A percentile compares a stretch with the other conserved stretches of the same genome.
phyloP scores from a whole-genome alignment of 2,797 vertebrate species.

The Melopsittacus undulatus region DNA sequence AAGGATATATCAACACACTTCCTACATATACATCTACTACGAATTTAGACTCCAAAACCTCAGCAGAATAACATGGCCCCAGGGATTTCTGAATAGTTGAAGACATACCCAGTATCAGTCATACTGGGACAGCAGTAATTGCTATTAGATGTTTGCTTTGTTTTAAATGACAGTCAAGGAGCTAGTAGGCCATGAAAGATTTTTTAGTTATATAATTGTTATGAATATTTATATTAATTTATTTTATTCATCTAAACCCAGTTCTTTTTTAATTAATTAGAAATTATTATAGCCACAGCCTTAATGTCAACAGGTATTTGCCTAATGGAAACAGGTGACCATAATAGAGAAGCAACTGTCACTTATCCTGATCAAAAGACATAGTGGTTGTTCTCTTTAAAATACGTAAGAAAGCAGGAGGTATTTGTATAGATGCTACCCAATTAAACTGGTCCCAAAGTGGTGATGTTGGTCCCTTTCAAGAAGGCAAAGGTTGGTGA shows the following conservation, averaged over 20 bases:
- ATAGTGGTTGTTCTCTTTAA: slow-evolving; percentile 27
- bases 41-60: slow-evolving; percentile 40
- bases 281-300: neutral
- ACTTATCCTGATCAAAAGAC: slow-evolving; percentile 42
- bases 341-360: slow-evolving; percentile 15
- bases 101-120: slow-evolving; percentile 29
- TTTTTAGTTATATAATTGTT: neutral
- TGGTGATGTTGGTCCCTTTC: slow-evolving; percentile 54
- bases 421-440: slow-evolving; percentile 39
- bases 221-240: neutral
- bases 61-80: slow-evolving; percentile 32
- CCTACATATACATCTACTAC: slow-evolving; percentile 27
- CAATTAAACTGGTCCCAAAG: slow-evolving; percentile 12
- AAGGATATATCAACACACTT: slow-evolving; percentile 47
- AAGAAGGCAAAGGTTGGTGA: slow-evolving; percentile 57
- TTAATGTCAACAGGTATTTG: slow-evolving; percentile 50
- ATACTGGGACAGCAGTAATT: slow-evolving; percentile 26
- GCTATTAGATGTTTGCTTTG: neutral
- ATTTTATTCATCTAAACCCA: neutral
- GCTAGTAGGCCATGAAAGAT: neutral
- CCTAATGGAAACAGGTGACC: slow-evolving; percentile 50
- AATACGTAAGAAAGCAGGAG: slow-evolving; percentile 49
- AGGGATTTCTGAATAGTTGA: neutral
- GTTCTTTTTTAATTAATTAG: slow-evolving; percentile 24
- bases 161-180: slow-evolving; percentile 22